phyloP scores from a whole-genome alignment of 2,797 vertebrate species.

The Sebastes vulpes region DNA sequence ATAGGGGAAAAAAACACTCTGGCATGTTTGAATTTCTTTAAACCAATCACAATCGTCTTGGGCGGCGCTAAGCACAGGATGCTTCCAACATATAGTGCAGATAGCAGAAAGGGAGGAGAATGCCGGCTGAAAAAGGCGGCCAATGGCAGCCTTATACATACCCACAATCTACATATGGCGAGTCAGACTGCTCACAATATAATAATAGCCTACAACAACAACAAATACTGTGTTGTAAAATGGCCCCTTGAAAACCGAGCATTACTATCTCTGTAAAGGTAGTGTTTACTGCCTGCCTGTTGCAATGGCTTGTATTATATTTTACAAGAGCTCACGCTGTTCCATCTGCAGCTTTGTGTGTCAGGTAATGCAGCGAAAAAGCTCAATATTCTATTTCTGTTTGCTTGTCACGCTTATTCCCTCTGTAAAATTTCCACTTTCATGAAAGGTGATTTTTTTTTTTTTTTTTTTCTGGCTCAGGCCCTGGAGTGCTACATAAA shows the following conservation, averaged over 20 bases:
- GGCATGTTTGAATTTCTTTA: too few relatives aligned
- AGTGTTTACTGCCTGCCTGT: not conserved
- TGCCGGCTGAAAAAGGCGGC: too few relatives aligned
- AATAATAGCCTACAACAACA: not conserved
- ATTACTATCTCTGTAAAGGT: not conserved
- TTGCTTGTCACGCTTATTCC: constrained; percentile 27
- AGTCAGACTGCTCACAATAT: not conserved
- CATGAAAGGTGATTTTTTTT: constrained; percentile 8
- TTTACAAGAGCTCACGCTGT: not conserved
- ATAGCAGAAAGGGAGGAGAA: too few relatives aligned
- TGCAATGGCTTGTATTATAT: not conserved
- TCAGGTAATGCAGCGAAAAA: not conserved
- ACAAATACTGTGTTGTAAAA: not conserved
- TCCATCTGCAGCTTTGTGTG: not conserved
- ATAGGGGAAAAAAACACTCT: too few relatives aligned
- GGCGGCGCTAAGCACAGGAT: too few relatives aligned
- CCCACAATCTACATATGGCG: too few relatives aligned
- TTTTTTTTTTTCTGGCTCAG: not conserved
- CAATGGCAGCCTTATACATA: too few relatives aligned
- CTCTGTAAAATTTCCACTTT: constrained; percentile 42
- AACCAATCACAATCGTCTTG: too few relatives aligned
- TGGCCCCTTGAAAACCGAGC: not conserved
- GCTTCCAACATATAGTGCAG: too few relatives aligned
- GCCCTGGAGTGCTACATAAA: constrained; percentile 55
- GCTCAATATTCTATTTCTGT: constrained; percentile 1